phyloP scores from a whole-genome alignment of 2,888 invertebrate genomes.

The Drosophila prostipennis region DNA sequence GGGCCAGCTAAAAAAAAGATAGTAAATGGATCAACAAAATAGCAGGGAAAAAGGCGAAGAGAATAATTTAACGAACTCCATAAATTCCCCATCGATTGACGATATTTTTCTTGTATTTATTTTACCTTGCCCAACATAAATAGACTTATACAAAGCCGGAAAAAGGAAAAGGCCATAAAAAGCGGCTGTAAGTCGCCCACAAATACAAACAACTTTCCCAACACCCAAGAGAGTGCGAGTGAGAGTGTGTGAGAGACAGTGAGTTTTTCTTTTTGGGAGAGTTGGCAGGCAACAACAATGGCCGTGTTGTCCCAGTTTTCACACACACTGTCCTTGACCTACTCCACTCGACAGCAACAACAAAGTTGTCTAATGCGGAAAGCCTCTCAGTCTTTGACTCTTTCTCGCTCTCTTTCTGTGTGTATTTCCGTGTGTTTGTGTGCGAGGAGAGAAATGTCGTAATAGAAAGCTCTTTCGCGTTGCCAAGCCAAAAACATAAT shows the following conservation, averaged over 20 bases:
- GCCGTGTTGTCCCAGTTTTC: conserved; percentile 82
- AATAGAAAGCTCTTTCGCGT: conserved; percentile 77
- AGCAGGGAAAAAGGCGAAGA: not conserved
- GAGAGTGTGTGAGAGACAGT: conserved; percentile 28
- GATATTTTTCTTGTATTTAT: conserved; percentile 7
- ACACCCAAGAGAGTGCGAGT: conserved; percentile 22
- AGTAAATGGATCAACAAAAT: conserved; percentile 10
- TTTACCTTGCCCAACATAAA: conserved; percentile 57
- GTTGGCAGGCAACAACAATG: conserved; percentile 69
- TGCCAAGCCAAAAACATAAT: conserved; percentile 65
- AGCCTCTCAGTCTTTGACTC: conserved; percentile 31
- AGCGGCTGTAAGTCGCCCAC: conserved; percentile 46
- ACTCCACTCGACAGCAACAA: conserved; percentile 80
- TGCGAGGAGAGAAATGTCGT: conserved; percentile 69
- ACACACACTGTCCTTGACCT: conserved; percentile 84
- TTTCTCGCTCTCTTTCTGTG: conserved; percentile 26
- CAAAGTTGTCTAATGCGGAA: conserved; percentile 74
- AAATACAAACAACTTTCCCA: conserved; percentile 47
- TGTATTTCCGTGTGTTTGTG: conserved; percentile 2
- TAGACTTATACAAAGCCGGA: conserved; percentile 51
- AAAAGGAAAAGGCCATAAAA: conserved; percentile 48
- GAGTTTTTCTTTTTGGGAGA: conserved; percentile 46
- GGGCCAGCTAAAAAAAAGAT: not conserved
- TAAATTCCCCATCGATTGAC: conserved; percentile 35
- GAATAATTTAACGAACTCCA: conserved; percentile 12